Base-by-base conservation (phyloP, 2,888 invertebrate species). In the Archaeoteleia sp. region DNA sequence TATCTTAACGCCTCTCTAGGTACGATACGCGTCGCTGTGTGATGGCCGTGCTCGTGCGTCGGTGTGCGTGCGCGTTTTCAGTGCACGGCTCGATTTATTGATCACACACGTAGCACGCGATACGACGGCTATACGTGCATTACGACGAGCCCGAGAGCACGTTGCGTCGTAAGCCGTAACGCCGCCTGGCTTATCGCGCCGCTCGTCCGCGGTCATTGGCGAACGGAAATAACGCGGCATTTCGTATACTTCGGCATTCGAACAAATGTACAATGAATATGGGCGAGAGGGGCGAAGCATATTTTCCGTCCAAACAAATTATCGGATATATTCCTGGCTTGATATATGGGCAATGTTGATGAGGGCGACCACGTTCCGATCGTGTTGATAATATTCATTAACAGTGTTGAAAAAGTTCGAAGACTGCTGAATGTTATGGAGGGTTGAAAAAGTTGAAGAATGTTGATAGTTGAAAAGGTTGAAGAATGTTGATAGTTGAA, bases 61-160 rank as follows among this genome's bases (percentile, higher is more conserved):
- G 49, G 68, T 63, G 73, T 72, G 61, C 60, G 67, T 60, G 40
- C 63, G 57, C 70, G 68, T 74, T 71, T 65, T 70, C 67, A 66
- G 66, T 79, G 77, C 80, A 76, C 79, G 76, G 73, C 73, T 83
- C 79, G 82, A 82, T 82, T 84, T 84, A 83, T 84, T 83, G 83
- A 84, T 84, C 83, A 81, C 79, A 77, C 80, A 78, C 81, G 78
- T 78, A 74, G 75, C 75, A 78, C 77, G 74, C 75, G 78, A 73
- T 76, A 74, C 73, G 71, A 57, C 35, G 57, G 49, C 29, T 54
- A 32, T 67, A 67, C 60, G 54, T 61, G 67, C 55, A 67, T 55
- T 55, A 45, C 49, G 57, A 65, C 65, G 57, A 49, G 45, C 46
- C 65, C 20, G 37, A 12, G 55, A 60, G 60, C 67, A 67, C 67